These are phyloP conservation scores for Carcharodon carcharias DNA, from an alignment of 2,797 vertebrate species.

Conservation along the genomic window DNA sequence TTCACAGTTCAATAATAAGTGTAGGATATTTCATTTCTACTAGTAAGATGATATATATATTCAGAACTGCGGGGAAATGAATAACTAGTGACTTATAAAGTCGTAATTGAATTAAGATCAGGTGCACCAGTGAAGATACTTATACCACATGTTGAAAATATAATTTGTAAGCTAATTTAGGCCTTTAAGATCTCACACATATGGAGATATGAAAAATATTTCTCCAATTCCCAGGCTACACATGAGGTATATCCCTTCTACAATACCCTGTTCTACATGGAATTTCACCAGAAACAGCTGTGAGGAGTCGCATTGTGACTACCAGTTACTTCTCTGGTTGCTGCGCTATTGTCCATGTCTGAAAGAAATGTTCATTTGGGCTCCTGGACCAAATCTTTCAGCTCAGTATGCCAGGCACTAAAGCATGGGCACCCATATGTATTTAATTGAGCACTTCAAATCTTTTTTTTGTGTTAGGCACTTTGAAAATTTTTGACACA, in stretches of 20 bases:
- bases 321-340: neutral
- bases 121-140: neutral
- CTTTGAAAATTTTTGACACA: neutral
- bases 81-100: neutral
- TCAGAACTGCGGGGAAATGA: neutral
- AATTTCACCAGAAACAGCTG: conserved; percentile 2
- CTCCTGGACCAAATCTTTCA: neutral
- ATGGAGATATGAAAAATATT: neutral
- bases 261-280: neutral
- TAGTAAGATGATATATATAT: neutral
- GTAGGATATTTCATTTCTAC: neutral
- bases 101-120: neutral
- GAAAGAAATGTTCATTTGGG: neutral
- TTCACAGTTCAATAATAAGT: neutral
- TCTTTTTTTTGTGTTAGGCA: neutral
- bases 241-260: neutral
- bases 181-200: neutral
- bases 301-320: neutral
- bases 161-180: conserved; percentile 9
- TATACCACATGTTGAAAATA: neutral
- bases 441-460: neutral
- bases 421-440: neutral
- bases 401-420: neutral
- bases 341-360: neutral
- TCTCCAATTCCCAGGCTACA: neutral